These are phyloP conservation scores for Cassiopea xamachana DNA, from an alignment of 30 jellyfish, hydroid and myxozoan genomes.

Conservation along the genomic window DNA sequence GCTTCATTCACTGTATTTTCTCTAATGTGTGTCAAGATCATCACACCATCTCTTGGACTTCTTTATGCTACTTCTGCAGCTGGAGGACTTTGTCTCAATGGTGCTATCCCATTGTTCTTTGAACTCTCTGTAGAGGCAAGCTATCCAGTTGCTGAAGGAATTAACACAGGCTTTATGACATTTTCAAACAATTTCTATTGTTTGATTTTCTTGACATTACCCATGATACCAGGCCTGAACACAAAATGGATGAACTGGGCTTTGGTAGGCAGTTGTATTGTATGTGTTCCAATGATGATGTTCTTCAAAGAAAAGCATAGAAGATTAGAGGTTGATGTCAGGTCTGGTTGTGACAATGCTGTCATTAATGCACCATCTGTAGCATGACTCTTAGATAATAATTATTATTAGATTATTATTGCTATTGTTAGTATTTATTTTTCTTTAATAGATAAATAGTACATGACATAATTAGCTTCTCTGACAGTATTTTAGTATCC, in stretches of 20 bases:
- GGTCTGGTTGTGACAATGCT: conserved; percentile 28
- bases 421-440: too few relatives aligned
- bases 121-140: conserved; percentile 99
- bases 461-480: too few relatives aligned
- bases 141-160: conserved; percentile 99
- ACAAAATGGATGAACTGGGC: conserved; percentile 99
- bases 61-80: conserved; percentile 79
- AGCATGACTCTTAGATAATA: not conserved
- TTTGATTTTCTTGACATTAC: conserved; percentile 85
- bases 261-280: conserved; percentile 89
- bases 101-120: conserved; percentile 97
- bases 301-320: conserved; percentile 90
- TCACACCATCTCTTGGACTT: conserved; percentile 87
- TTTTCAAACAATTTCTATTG: conserved; percentile 96
- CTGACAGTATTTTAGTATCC: too few relatives aligned
- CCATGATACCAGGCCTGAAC: conserved; percentile 92
- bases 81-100: conserved; percentile 97
- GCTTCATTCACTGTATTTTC: conserved; percentile 86
- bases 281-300: conserved; percentile 95
- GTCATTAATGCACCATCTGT: conserved; percentile 5
- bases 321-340: conserved; percentile 91
- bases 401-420: too few relatives aligned
- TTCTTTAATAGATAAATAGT: too few relatives aligned
- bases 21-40: conserved; percentile 81
- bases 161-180: conserved; percentile 98